These are phyloP conservation scores for Malurus leucopterus DNA, from an alignment of 2,797 vertebrate species.

Conservation along the genomic window DNA sequence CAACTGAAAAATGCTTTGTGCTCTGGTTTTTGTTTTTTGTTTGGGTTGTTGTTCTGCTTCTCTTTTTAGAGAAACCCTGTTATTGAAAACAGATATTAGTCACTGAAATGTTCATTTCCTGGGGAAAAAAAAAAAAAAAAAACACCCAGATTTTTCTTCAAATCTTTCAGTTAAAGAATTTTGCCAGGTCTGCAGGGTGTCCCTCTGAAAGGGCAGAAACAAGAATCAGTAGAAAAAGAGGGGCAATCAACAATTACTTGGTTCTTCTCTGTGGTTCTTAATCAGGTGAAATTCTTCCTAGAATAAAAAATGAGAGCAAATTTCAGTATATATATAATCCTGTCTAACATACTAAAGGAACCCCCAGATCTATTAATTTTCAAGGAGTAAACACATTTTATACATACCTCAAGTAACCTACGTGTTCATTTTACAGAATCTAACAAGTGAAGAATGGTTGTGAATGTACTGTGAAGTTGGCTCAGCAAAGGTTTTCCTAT, in stretches of 20 bases:
- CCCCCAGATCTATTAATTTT: not conserved
- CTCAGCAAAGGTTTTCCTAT: not conserved
- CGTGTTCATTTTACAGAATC: not conserved
- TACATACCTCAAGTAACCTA: not conserved
- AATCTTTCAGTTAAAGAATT: not conserved
- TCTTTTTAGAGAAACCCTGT: not conserved
- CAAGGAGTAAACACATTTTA: not conserved
- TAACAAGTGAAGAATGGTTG: not conserved
- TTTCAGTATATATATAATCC: not conserved
- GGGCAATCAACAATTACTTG: not conserved
- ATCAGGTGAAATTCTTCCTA: not conserved
- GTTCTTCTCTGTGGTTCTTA: not conserved
- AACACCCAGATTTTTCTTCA: not conserved
- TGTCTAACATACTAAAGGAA: not conserved
- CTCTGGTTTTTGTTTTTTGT: not conserved
- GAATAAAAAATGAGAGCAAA: not conserved
- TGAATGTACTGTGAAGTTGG: not conserved
- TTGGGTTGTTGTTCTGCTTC: not conserved
- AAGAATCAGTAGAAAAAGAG: not conserved
- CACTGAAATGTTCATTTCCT: slow-evolving; percentile 4
- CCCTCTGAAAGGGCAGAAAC: not conserved
- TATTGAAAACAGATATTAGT: slow-evolving; percentile 32
- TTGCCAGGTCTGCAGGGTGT: not conserved
- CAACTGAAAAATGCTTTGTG: not conserved
- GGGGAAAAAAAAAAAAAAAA: not conserved